phyloP scores from a whole-genome alignment of 1,140 invertebrate genomes.

The Diplogasteroides magnus region DNA sequence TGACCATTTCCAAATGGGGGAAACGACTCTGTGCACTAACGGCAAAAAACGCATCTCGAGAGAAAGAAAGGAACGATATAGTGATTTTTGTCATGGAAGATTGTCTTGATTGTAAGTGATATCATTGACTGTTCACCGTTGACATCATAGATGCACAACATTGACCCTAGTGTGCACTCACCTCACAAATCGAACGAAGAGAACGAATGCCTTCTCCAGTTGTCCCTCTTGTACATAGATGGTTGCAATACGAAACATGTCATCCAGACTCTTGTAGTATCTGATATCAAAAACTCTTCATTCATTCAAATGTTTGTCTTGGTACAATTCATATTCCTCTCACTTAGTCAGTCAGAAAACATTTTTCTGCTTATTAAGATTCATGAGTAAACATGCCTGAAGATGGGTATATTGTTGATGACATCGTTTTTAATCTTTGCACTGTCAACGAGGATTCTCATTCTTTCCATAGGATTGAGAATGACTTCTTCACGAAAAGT shows the following conservation, averaged over 20 bases:
- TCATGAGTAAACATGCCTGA: slow-evolving; percentile 10
- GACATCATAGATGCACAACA: too few species aligned
- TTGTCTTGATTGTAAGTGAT: too few species aligned
- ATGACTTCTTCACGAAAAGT: background rate
- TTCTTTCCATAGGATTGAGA: slow-evolving; percentile 10
- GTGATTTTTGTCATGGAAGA: too few species aligned
- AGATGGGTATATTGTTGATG: slow-evolving; percentile 15
- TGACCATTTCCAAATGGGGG: too few species aligned
- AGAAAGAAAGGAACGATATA: too few species aligned
- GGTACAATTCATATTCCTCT: background rate
- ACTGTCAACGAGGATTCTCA: slow-evolving; percentile 15
- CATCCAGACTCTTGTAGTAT: slow-evolving; percentile 9
- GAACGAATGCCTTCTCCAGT: slow-evolving; percentile 10
- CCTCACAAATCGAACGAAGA: slow-evolving; percentile 5
- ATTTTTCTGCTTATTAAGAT: too few species aligned
- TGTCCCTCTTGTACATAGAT: slow-evolving; percentile 9
- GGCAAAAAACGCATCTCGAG: too few species aligned
- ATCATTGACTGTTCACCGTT: too few species aligned
- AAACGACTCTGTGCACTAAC: too few species aligned
- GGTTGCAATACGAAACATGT: slow-evolving; percentile 6
- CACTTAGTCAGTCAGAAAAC: background rate
- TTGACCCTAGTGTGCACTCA: slow-evolving; percentile 1
- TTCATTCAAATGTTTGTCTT: background rate
- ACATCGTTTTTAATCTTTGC: slow-evolving; percentile 4
- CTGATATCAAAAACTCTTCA: background rate